Evolutionary conservation across 2,113 vertebrate genomes (phyloP).

Genomic region (Saguinus imperator): DNA sequence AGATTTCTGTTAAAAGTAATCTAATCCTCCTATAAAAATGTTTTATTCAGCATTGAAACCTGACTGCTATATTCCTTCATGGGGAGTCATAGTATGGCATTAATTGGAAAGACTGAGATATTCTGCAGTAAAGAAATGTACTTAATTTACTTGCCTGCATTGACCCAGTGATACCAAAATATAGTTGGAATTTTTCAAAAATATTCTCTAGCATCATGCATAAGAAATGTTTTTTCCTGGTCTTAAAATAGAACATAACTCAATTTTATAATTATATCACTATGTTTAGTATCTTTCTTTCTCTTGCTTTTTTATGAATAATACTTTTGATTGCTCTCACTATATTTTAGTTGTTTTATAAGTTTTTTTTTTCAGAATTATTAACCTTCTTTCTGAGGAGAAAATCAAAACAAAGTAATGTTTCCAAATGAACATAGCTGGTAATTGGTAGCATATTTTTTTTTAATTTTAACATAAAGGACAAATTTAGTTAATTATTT

Average conservation of each 20-base stretch:
- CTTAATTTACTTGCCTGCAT: not conserved
- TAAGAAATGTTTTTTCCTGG: not conserved
- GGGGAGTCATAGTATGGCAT: not conserved
- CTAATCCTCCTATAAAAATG: not conserved
- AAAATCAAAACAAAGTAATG: not conserved
- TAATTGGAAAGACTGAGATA: not conserved
- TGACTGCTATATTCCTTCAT: not conserved
- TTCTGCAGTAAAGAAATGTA: not conserved
- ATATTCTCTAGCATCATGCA: not conserved
- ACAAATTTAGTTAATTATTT: slow-evolving; percentile 94
- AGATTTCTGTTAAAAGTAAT: not conserved
- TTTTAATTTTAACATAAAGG: slow-evolving; percentile 85
- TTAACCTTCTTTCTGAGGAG: not conserved
- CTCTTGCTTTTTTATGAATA: not conserved
- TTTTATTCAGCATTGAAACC: not conserved
- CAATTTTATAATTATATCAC: not conserved
- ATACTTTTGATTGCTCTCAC: not conserved
- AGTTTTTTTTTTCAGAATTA: not conserved
- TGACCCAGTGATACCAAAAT: not conserved
- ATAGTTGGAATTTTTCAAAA: not conserved
- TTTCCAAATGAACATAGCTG: not conserved
- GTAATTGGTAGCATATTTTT: not conserved
- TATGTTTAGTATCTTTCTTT: not conserved
- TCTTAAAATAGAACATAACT: not conserved
- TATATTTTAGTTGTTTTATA: not conserved